A percentile compares a stretch with the other conserved stretches of the same genome.
Conservation (phyloP, 2,888 invertebrate genomes). For the Cosmia trapezina region DNA sequence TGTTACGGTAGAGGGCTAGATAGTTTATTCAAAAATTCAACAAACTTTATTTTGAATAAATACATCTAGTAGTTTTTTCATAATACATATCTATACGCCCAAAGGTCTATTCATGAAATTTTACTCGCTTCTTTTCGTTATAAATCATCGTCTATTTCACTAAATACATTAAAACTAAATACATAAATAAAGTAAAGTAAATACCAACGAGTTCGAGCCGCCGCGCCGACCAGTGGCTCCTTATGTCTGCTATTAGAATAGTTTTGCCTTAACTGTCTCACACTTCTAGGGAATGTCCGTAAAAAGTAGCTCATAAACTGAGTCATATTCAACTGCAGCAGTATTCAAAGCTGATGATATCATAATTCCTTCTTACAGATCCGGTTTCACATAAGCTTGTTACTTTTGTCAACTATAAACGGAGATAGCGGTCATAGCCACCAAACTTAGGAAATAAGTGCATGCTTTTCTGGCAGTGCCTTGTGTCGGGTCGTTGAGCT, state of each 20-base stretch:
- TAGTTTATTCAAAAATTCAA: too few relatives aligned
- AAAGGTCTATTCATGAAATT: too few relatives aligned
- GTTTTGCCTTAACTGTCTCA: background rate
- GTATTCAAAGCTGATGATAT: background rate
- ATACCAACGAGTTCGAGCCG: too few relatives aligned
- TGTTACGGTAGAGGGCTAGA: too few relatives aligned
- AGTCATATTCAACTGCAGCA: background rate
- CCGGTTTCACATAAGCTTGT: background rate
- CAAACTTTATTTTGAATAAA: too few relatives aligned
- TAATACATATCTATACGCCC: too few relatives aligned
- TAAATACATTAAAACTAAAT: too few relatives aligned
- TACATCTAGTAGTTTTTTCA: too few relatives aligned
- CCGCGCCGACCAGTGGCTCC: too few relatives aligned
- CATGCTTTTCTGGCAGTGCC: background rate
- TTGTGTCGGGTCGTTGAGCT: constrained; percentile 9
- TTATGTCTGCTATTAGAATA: background rate
- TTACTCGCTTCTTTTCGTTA: too few relatives aligned
- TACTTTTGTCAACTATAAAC: background rate
- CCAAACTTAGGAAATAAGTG: background rate
- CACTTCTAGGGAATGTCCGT: background rate
- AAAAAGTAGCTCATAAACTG: background rate
- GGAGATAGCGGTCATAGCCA: background rate
- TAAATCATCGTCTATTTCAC: too few relatives aligned
- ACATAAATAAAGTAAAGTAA: too few relatives aligned
- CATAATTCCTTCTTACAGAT: constrained; percentile 15